Percentiles rank a stretch among this genome's conserved stretches.
Evolutionary conservation across 2,797 vertebrate genomes (phyloP).

Genomic region (Betta splendens): DNA sequence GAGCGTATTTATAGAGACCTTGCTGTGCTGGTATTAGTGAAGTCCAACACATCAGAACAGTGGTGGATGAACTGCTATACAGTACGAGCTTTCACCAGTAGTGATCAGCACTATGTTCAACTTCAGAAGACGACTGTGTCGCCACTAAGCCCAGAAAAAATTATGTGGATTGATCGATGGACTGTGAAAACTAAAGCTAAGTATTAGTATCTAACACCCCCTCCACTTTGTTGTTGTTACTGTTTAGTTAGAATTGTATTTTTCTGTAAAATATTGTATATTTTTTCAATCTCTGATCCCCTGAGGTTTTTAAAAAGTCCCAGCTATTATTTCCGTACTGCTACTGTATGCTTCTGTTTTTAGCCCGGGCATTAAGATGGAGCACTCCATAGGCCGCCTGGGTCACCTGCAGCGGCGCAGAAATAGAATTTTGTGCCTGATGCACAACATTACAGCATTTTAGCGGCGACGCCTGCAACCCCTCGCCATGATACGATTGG

Average conservation of each 20-base stretch:
- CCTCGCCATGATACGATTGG: constrained; percentile 27
- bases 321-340: not conserved
- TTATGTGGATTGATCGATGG: too few species aligned
- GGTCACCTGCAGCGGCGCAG: constrained; percentile 13
- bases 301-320: constrained; percentile 6
- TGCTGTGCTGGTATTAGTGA: too few species aligned
- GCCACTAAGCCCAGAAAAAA: too few species aligned
- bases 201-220: too few species aligned
- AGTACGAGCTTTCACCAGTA: too few species aligned
- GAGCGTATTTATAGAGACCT: too few species aligned
- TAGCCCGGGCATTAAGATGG: constrained; percentile 20
- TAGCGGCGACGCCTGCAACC: constrained; percentile 17
- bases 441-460: constrained; percentile 38
- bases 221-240: too few species aligned
- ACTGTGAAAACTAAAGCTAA: too few species aligned
- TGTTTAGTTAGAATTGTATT: not conserved
- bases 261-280: not conserved
- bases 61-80: too few species aligned
- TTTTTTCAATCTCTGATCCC: not conserved
- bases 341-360: constrained; percentile 31
- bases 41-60: too few species aligned
- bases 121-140: too few species aligned
- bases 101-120: too few species aligned
- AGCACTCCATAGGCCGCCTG: constrained; percentile 16
- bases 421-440: constrained; percentile 20